Evolutionary conservation across 1,140 invertebrate genomes (phyloP).

Genomic region (Drosophila kurseongensis): DNA sequence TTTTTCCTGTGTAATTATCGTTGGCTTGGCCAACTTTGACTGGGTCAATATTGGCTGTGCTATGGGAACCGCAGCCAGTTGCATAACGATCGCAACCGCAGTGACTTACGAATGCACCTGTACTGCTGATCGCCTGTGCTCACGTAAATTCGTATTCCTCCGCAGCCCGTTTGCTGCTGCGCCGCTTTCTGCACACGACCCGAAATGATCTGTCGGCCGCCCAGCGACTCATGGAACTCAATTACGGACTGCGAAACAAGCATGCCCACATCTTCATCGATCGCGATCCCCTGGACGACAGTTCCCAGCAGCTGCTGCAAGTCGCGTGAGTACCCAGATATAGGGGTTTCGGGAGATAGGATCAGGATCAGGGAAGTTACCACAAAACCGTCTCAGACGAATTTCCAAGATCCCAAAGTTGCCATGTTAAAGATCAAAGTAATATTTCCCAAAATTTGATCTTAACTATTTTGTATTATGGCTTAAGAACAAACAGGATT

Average conservation of each 20-base stretch:
- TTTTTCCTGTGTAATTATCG: not conserved
- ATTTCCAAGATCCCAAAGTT: too few relatives aligned
- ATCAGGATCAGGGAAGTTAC: not conserved
- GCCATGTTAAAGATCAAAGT: too few relatives aligned
- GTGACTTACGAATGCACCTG: constrained; percentile 5
- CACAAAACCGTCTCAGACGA: not conserved
- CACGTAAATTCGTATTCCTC: constrained; percentile 15
- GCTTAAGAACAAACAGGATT: too few relatives aligned
- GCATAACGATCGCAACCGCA: constrained; percentile 40
- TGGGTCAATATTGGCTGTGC: constrained; percentile 18
- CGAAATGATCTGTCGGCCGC: constrained; percentile 86
- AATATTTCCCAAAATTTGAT: too few relatives aligned
- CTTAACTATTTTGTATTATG: too few relatives aligned
- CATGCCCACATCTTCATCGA: constrained; percentile 88
- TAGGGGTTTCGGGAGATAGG: not conserved
- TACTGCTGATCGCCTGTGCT: not conserved
- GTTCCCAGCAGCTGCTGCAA: constrained; percentile 86
- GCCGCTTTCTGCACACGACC: constrained; percentile 84
- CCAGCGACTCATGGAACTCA: constrained; percentile 87
- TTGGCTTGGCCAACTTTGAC: constrained; percentile 6
- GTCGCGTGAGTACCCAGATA: constrained; percentile 85
- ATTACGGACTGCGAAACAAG: constrained; percentile 88
- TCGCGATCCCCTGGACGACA: constrained; percentile 86
- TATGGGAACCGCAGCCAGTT: constrained; percentile 24
- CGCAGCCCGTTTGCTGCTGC: constrained; percentile 58